Evolutionary conservation across 2,113 vertebrate species (phyloP), one percentile per base, ranked within the genome.

Genomic region (Menidia beryllina): DNA sequence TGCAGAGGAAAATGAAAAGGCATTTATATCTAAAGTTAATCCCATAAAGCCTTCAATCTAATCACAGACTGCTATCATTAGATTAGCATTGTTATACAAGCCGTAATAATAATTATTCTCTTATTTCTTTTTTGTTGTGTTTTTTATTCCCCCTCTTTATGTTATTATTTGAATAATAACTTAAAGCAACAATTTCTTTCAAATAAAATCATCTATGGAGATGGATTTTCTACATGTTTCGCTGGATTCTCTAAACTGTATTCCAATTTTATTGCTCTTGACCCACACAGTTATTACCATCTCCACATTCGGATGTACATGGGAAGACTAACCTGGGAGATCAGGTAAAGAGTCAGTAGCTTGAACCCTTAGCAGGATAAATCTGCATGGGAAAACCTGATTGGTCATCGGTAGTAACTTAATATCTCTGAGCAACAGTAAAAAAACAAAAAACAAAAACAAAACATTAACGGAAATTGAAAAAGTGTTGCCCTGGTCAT

Each of bases 1-100:
- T 94, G 66, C 14, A 53, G 41, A 61, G 20, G 59, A 24, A 66
- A 77, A 56, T 34, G 6, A 1, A 54, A 10, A 10, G 30, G 7
- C 0, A n/a, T 60, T 34, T 69, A 39, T 2, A 39, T 2, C 1
- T 0, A 5, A n/a, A 2, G 6, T 20, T 30, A 20, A 9, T 45
- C n/a, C 20, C 9, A n/a, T 14, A 19, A 1, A 36, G 38, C 36
- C 56, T 41, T 14, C 10, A 23, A 14, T 19, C 19, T 64, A 5
- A 30, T 41, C 12, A 20, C 39, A 63, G 19, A 15, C 13, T 17
- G 34, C 7, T 34, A 0, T 9, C 25, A 55, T 49, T 41, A 27
- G 2, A 52, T n/a, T n/a, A n/a, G n/a, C n/a, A n/a, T n/a, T n/a
- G n/a, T n/a, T n/a, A n/a, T n/a, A n/a, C n/a, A n/a, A n/a, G n/a